Evolutionary conservation across 2,888 invertebrate species (phyloP).

Genomic region (Tortricodes alternella): DNA sequence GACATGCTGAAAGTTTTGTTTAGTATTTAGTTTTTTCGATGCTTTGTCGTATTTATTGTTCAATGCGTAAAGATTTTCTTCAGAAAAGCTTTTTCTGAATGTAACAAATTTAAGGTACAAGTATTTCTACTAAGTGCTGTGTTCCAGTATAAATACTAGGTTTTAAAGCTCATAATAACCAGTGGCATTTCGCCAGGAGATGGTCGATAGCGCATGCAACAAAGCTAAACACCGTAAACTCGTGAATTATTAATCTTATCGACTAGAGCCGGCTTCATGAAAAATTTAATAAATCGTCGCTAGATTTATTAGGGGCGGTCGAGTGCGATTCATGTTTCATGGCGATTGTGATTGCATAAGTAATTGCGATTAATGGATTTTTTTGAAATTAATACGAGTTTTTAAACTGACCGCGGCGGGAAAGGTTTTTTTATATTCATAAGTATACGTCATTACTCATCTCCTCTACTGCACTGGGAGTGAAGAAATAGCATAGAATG

Average conservation of each 20-base stretch:
- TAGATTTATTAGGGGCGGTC: conserved; percentile 59
- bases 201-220: conserved; percentile 74
- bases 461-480: no score
- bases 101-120: background rate
- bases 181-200: conserved; percentile 23
- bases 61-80: no score
- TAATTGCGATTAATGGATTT: conserved; percentile 1
- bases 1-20: no score
- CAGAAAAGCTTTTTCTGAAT: no score
- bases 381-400: no score
- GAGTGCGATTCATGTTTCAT: conserved; percentile 39
- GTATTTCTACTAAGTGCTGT: background rate
- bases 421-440: no score
- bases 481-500: no score
- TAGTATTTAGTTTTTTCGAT: no score
- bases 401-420: no score
- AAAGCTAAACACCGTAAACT: conserved; percentile 79
- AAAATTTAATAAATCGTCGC: conserved; percentile 75
- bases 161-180: background rate
- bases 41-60: no score
- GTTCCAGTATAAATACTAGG: background rate
- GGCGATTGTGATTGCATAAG: conserved; percentile 27
- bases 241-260: conserved; percentile 82
- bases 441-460: no score
- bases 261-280: conserved; percentile 71